Conservation (phyloP, 1,140 invertebrate genomes). For the Trinorchestia longiramus region DNA sequence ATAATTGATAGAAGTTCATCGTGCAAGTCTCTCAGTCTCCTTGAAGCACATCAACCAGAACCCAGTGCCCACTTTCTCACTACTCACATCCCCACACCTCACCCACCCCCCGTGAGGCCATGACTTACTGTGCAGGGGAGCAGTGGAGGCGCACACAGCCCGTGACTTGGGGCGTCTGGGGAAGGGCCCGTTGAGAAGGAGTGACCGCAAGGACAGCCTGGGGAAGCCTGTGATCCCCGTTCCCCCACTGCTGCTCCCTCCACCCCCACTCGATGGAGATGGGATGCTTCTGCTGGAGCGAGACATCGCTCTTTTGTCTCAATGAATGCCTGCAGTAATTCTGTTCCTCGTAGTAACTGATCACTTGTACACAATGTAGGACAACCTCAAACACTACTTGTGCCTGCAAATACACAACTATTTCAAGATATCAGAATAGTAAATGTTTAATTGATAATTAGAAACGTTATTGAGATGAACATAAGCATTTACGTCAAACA, state of each 20-base stretch:
- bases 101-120: not conserved
- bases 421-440: too few relatives aligned
- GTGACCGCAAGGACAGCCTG: slow-evolving; percentile 62
- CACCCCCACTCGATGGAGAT: slow-evolving; percentile 32
- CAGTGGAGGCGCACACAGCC: slow-evolving; percentile 59
- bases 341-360: not conserved
- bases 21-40: too few relatives aligned
- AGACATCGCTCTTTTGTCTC: not conserved
- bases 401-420: not conserved
- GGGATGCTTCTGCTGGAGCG: not conserved
- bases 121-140: slow-evolving; percentile 56
- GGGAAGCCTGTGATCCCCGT: slow-evolving; percentile 56
- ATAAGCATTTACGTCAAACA: too few relatives aligned
- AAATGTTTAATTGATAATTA: too few relatives aligned
- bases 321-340: not conserved
- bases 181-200: slow-evolving; percentile 65
- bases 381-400: not conserved
- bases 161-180: slow-evolving; percentile 60
- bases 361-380: not conserved
- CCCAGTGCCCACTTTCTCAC: too few relatives aligned
- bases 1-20: too few relatives aligned
- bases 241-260: slow-evolving; percentile 21
- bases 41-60: too few relatives aligned
- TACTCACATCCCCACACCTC: too few relatives aligned
- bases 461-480: too few relatives aligned